A percentile compares a stretch with the other conserved stretches of the same genome.
phyloP scores from a whole-genome alignment of 2,797 vertebrate species.

The Falco columbarius region DNA sequence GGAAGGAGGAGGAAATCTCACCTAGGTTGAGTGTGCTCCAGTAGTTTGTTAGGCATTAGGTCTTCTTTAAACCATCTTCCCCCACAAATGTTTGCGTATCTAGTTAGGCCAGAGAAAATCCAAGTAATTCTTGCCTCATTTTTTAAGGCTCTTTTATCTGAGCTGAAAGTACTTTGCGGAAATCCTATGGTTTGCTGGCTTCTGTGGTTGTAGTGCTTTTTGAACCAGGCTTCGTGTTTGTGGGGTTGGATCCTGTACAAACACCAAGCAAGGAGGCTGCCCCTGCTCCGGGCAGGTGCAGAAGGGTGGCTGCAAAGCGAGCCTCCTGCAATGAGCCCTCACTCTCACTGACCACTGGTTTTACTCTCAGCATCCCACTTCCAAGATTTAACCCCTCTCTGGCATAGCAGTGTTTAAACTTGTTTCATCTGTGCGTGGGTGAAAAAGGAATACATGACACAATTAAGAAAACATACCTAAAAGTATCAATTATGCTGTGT shows the following conservation, averaged over 20 bases:
- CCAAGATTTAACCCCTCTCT: neutral
- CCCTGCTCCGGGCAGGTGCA: neutral
- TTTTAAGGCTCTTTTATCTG: neutral
- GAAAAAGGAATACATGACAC: neutral
- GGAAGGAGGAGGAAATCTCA: neutral
- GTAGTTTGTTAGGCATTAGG: neutral
- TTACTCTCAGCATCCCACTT: neutral
- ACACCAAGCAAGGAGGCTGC: neutral
- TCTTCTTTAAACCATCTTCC: neutral
- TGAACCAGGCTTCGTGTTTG: neutral
- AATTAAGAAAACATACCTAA: neutral
- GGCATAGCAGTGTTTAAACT: neutral
- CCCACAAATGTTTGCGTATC: neutral
- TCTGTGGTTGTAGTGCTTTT: neutral
- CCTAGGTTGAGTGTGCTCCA: neutral
- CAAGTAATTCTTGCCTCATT: neutral
- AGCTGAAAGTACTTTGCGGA: neutral
- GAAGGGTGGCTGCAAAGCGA: neutral
- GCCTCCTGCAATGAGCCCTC: neutral
- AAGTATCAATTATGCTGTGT: neutral
- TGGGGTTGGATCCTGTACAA: neutral
- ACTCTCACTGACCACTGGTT: neutral
- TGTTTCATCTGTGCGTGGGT: neutral
- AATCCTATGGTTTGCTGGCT: neutral
- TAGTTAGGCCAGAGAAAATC: neutral